Evolutionary conservation across 2,797 vertebrate species (phyloP), one percentile per base, ranked within the genome.

Genomic region (Eospalax fontanierii): DNA sequence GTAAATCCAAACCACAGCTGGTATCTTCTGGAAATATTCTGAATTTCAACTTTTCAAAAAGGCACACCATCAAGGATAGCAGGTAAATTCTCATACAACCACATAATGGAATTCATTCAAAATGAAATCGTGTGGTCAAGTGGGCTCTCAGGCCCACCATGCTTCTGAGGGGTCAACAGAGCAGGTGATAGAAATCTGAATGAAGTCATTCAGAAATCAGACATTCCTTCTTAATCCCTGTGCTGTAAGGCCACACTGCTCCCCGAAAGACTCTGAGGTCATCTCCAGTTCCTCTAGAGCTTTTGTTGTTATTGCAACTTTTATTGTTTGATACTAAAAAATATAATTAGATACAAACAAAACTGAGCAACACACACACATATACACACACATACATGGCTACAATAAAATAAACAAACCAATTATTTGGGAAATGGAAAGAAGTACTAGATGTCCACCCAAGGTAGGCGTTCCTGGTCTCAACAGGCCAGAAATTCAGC

Each of bases 301-400:
- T 78, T 57, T 78, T 71, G 61, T 30, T 90, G 26, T 86, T 85
- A 40, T 21, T 68, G 24, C 63, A 33, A 57, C 19, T 92, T 89
- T 65, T 73, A 40, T 65, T 43, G 24, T 22, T 95, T 71, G 2
- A 63, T 76, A n/a, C 8, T 14, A 22, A 40, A 90, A 86, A 40
- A 7, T 43, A 4, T 57, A 83, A 82, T 76, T 74, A 73, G 46
- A 80, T 74, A 75, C 10, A 66, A 92, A 93, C 46, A 95, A 93
- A 89, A 92, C 4, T 74, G 70, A 80, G 24, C 35, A 33, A 70
- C 24, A 85, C 38, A 83, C 46, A 38, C 30, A 50, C 43, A 54
- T 30, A 79, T 26, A 50, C 30, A 78, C 46, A 78, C 30, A 78
- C 75, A n/a, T 28, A 57, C 33, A 24, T 26, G 22, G 18, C 43